phyloP scores from a whole-genome alignment of 2,113 vertebrate genomes.

The Nansenia antarctica region DNA sequence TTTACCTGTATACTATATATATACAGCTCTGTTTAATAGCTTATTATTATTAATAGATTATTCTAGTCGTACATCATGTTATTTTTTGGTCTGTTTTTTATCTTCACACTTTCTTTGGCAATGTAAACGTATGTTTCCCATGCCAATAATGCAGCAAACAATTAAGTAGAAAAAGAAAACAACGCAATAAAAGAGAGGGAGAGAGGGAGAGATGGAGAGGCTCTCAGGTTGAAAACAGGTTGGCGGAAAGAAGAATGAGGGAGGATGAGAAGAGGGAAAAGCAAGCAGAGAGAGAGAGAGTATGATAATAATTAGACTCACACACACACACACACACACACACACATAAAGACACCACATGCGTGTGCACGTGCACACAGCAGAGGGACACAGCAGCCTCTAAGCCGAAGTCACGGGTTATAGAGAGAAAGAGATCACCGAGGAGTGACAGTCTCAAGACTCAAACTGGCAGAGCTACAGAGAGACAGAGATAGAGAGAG shows the following conservation, averaged over 20 bases:
- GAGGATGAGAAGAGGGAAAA: not conserved
- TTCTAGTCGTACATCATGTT: too few relatives aligned
- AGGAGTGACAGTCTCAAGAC: constrained; percentile 27
- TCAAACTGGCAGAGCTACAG: not conserved
- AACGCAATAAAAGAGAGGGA: not conserved
- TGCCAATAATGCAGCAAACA: too few relatives aligned
- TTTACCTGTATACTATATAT: too few relatives aligned
- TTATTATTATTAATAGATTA: too few relatives aligned
- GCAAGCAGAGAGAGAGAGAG: not conserved
- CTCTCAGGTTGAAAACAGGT: not conserved
- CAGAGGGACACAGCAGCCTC: not conserved
- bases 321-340: constrained; percentile 3
- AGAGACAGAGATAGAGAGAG: too few relatives aligned
- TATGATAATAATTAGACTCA: constrained; percentile 11
- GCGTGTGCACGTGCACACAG: too few relatives aligned
- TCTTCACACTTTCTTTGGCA: too few relatives aligned
- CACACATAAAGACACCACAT: constrained; percentile 4
- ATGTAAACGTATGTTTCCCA: too few relatives aligned
- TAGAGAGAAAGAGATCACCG: constrained; percentile 36
- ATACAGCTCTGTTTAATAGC: too few relatives aligned
- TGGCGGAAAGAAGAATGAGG: not conserved
- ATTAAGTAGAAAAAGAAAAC: too few relatives aligned
- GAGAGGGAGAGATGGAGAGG: not conserved
- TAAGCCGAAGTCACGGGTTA: constrained; percentile 26
- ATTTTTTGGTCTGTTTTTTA: too few relatives aligned